A percentile compares a stretch with the other conserved stretches of the same genome.
Conservation (phyloP, 2,113 vertebrate genomes). For the Bufo bufo region DNA sequence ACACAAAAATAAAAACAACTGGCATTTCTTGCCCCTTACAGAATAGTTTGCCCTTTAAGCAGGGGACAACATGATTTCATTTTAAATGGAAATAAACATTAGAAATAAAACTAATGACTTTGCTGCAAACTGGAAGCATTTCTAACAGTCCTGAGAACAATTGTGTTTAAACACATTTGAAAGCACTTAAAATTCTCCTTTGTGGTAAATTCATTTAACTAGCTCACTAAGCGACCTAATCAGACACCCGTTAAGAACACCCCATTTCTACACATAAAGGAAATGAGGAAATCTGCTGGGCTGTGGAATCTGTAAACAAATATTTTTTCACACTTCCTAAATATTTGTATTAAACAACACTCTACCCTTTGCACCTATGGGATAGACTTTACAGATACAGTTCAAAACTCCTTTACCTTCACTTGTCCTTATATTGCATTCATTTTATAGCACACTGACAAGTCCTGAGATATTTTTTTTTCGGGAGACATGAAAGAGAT, state of each 20-base stretch:
- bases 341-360: not conserved
- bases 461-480: slow-evolving; percentile 67
- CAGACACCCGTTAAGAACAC: slow-evolving; percentile 45
- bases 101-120: slow-evolving; percentile 49
- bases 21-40: not conserved
- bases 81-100: slow-evolving; percentile 46
- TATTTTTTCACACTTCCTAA: not conserved
- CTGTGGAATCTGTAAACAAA: not conserved
- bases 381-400: not conserved
- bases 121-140: slow-evolving; percentile 53
- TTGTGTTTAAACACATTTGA: slow-evolving; percentile 48
- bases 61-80: slow-evolving; percentile 14
- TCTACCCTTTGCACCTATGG: not conserved
- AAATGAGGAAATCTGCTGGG: not conserved
- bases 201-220: slow-evolving; percentile 57
- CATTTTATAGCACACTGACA: slow-evolving; percentile 70
- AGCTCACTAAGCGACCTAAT: slow-evolving; percentile 52
- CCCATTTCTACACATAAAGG: slow-evolving; percentile 6
- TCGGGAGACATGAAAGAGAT: slow-evolving; percentile 71
- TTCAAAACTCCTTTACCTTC: slow-evolving; percentile 21
- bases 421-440: slow-evolving; percentile 31
- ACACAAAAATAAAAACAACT: not conserved
- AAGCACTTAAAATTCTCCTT: slow-evolving; percentile 51
- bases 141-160: slow-evolving; percentile 48
- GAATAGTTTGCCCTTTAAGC: not conserved